Evolutionary conservation across 92 coral and sea anemone genomes (phyloP).

Genomic region (Porites lobata): DNA sequence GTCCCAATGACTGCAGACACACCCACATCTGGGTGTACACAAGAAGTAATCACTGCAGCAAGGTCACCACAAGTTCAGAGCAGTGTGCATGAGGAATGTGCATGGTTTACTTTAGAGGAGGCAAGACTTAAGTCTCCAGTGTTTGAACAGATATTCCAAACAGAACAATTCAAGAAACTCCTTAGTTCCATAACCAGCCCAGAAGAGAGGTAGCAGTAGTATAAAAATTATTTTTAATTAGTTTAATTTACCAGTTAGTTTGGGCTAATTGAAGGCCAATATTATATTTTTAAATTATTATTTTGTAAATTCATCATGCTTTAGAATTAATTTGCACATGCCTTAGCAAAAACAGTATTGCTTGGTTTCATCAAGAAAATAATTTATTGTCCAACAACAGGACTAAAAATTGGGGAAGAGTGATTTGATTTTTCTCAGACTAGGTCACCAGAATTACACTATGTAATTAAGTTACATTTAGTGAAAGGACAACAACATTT

Average conservation of each 20-base stretch:
- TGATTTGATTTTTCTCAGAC: too few relatives aligned
- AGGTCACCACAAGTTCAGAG: conserved; percentile 95
- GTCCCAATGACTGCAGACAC: background rate
- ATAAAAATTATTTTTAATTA: too few relatives aligned
- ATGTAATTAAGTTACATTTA: too few relatives aligned
- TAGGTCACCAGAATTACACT: too few relatives aligned
- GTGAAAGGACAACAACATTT: too few relatives aligned
- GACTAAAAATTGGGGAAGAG: too few relatives aligned
- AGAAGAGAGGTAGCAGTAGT: background rate
- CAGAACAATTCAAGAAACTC: conserved; percentile 69
- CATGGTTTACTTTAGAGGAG: conserved; percentile 86
- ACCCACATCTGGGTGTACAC: conserved; percentile 26
- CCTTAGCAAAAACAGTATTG: too few relatives aligned
- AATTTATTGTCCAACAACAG: too few relatives aligned
- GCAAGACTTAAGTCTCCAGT: conserved; percentile 87
- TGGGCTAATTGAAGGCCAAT: background rate
- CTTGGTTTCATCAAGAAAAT: too few relatives aligned
- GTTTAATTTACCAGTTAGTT: background rate
- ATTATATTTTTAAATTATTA: too few relatives aligned
- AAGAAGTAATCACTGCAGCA: conserved; percentile 32
- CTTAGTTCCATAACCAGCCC: conserved; percentile 41
- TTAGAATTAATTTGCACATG: too few relatives aligned
- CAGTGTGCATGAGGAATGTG: conserved; percentile 94
- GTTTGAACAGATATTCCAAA: conserved; percentile 77
- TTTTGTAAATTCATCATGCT: too few relatives aligned